These are phyloP conservation scores for Carettochelys insculpta DNA, from an alignment of 2,113 vertebrate species.

Conservation along the genomic window DNA sequence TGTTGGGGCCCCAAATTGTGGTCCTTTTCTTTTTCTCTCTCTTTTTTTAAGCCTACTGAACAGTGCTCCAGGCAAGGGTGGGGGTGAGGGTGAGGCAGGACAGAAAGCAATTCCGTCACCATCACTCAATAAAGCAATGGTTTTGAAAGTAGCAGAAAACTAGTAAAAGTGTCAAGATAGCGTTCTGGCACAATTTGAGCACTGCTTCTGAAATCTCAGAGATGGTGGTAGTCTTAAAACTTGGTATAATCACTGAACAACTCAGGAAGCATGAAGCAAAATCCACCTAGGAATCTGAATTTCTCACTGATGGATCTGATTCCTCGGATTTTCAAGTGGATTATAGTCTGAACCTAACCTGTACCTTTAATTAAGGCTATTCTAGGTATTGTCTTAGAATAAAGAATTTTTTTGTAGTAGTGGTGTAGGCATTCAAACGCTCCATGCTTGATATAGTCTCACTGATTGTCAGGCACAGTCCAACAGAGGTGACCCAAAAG, in stretches of 20 bases:
- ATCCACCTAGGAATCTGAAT: background rate
- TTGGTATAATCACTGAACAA: background rate
- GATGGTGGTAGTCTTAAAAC: background rate
- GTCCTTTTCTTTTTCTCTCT: background rate
- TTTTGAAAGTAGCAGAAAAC: background rate
- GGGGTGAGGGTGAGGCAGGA: accelerated
- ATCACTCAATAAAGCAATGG: background rate
- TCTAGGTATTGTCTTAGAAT: background rate
- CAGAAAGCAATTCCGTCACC: background rate
- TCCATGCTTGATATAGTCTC: background rate
- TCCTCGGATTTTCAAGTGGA: background rate
- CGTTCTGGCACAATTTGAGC: background rate
- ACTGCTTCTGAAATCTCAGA: background rate
- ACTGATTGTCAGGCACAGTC: no score
- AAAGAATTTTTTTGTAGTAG: background rate
- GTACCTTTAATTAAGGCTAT: background rate
- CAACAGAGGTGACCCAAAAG: no score
- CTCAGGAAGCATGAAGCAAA: background rate
- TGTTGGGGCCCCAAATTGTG: conserved; percentile 30
- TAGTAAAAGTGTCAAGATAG: background rate
- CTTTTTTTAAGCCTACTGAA: background rate
- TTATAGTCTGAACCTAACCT: background rate
- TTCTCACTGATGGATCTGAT: background rate
- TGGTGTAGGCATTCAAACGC: accelerated
- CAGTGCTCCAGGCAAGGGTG: background rate